Evolutionary conservation across 1,140 invertebrate species (phyloP).

Genomic region (Sycobia sp.): DNA sequence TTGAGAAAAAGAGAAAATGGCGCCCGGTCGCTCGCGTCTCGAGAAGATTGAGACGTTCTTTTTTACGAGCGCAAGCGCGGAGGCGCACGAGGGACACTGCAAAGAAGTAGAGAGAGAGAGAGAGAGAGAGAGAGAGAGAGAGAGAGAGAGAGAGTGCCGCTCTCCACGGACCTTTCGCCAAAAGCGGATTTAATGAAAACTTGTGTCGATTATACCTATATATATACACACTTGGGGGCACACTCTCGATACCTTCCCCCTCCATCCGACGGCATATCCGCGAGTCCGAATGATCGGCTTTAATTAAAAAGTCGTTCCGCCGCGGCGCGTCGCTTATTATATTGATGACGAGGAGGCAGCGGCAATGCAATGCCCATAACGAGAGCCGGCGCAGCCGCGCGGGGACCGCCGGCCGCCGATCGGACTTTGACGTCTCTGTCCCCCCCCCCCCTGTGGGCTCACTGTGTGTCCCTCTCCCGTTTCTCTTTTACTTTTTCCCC

Average conservation of each 20-base stretch:
- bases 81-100: neutral
- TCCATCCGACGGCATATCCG: conserved; percentile 4
- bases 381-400: no score
- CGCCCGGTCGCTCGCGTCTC: conserved; percentile 3
- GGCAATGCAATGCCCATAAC: no score
- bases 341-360: no score
- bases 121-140: no score
- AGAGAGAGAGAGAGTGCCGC: no score
- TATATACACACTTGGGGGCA: no score
- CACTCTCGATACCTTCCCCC: no score
- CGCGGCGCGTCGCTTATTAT: conserved; percentile 8
- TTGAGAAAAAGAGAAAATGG: conserved; percentile 29
- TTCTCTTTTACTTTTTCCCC: neutral
- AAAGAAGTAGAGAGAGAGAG: no score
- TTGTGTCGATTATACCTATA: conserved; percentile 26
- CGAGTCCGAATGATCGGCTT: conserved; percentile 15
- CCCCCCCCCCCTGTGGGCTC: no score
- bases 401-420: neutral
- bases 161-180: no score
- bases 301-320: conserved; percentile 31
- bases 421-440: conserved; percentile 32
- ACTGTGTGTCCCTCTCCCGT: neutral
- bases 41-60: conserved; percentile 31
- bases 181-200: conserved; percentile 29
- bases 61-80: conserved; percentile 21